Conservation (phyloP, 2,113 vertebrate species). For the Rhizomys pruinosus region DNA sequence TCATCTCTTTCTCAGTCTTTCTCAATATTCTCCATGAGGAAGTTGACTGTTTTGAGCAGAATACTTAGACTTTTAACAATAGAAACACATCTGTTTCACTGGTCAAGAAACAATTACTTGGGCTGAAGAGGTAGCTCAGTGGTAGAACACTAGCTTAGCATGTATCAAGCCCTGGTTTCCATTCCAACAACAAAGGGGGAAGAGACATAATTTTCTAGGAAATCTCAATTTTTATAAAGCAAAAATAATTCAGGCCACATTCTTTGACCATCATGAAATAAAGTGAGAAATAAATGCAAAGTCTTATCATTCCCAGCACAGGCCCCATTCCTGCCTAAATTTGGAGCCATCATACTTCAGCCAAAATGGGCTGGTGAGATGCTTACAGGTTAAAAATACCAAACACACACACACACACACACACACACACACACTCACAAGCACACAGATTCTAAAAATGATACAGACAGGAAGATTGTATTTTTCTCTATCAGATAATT, state of each 20-base stretch:
- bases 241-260: conserved; percentile 35
- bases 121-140: neutral
- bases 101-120: neutral
- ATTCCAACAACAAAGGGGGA: neutral
- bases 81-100: conserved; percentile 10
- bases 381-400: neutral
- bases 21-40: too few relatives aligned
- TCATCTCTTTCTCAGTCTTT: too few relatives aligned
- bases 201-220: neutral
- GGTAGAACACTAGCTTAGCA: neutral
- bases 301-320: neutral
- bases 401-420: neutral
- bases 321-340: neutral
- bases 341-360: neutral
- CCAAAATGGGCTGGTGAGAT: too few relatives aligned
- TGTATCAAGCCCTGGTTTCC: neutral
- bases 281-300: conserved; percentile 40
- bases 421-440: neutral
- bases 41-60: too few relatives aligned
- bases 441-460: neutral
- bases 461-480: neutral
- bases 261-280: neutral
- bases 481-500: neutral
- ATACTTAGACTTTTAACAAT: neutral
- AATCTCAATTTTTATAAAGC: conserved; percentile 46